Evolutionary conservation across 2,888 invertebrate species (phyloP).

Genomic region (Coleophora flavipennella): DNA sequence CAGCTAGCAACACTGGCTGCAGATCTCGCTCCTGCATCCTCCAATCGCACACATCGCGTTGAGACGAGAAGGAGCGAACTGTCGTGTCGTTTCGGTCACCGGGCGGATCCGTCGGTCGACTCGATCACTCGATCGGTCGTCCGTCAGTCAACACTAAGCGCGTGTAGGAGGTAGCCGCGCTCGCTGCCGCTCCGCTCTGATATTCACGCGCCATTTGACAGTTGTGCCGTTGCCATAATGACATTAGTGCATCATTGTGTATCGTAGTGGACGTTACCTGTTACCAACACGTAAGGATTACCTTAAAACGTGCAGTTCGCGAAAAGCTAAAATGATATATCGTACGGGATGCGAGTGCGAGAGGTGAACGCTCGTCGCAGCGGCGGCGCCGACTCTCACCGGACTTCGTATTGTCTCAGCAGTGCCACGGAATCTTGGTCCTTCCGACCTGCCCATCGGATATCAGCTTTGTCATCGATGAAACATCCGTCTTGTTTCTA

Average conservation of each 20-base stretch:
- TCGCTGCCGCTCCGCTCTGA: constrained; percentile 26
- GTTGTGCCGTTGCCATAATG: constrained; percentile 57
- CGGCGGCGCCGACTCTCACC: constrained; percentile 70
- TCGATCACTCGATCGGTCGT: no score
- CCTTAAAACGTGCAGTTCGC: constrained; percentile 19
- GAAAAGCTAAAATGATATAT: constrained; percentile 35
- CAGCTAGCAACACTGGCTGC: constrained; percentile 35
- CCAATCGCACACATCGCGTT: constrained; percentile 30
- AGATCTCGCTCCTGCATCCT: constrained; percentile 11
- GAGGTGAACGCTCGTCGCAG: constrained; percentile 70
- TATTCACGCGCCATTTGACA: constrained; percentile 65
- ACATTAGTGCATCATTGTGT: constrained; percentile 50
- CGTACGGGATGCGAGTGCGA: constrained; percentile 59
- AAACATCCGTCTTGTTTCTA: constrained; percentile 58
- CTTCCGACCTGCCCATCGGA: constrained; percentile 69
- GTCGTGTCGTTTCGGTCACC: no score
- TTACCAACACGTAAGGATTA: constrained; percentile 33
- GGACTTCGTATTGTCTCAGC: constrained; percentile 66
- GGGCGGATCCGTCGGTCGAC: constrained; percentile 24
- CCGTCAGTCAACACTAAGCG: constrained; percentile 66
- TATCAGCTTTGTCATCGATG: constrained; percentile 61
- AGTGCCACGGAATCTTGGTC: constrained; percentile 70
- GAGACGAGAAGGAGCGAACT: constrained; percentile 15
- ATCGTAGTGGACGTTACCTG: constrained; percentile 50
- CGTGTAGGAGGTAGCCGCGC: constrained; percentile 48